phyloP scores from a whole-genome alignment of 2,888 invertebrate genomes.

The Mythimna loreyi region DNA sequence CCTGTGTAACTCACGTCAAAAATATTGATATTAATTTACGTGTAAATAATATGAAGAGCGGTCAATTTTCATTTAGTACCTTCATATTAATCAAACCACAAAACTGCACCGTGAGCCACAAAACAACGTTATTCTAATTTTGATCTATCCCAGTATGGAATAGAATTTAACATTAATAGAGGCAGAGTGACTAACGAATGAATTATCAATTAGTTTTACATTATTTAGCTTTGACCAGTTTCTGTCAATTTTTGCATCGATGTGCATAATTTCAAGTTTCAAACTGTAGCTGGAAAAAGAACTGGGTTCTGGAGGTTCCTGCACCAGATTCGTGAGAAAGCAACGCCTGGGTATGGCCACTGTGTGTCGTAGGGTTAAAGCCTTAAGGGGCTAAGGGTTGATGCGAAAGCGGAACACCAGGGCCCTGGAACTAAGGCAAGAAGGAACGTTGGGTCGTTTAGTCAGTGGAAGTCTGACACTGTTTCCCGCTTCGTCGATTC shows the following conservation, averaged over 20 bases:
- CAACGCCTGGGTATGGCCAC: too few relatives aligned
- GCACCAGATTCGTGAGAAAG: too few relatives aligned
- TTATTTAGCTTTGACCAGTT: slow-evolving; percentile 5
- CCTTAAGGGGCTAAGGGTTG: too few relatives aligned
- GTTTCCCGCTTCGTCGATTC: too few relatives aligned
- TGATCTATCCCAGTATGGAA: neutral
- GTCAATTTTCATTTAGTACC: slow-evolving; percentile 14
- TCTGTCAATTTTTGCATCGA: neutral
- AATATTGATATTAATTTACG: slow-evolving; percentile 6
- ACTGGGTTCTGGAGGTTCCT: too few relatives aligned
- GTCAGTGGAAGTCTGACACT: too few relatives aligned
- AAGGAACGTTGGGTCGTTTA: too few relatives aligned
- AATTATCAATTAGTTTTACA: slow-evolving; percentile 16
- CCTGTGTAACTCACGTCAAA: neutral
- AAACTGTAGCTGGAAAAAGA: too few relatives aligned
- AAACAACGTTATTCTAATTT: slow-evolving; percentile 33
- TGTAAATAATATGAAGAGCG: slow-evolving; percentile 9
- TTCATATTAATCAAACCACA: slow-evolving; percentile 20
- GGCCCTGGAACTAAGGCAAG: too few relatives aligned
- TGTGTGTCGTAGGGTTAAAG: too few relatives aligned
- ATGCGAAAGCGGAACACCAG: too few relatives aligned
- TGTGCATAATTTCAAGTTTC: neutral
- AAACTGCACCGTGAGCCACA: slow-evolving; percentile 17
- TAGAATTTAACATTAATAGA: slow-evolving; percentile 1
- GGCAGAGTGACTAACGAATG: neutral